Evolutionary conservation across 2,888 invertebrate species (phyloP), one percentile per base, ranked within the genome.

Genomic region (Creontiades dilutus): DNA sequence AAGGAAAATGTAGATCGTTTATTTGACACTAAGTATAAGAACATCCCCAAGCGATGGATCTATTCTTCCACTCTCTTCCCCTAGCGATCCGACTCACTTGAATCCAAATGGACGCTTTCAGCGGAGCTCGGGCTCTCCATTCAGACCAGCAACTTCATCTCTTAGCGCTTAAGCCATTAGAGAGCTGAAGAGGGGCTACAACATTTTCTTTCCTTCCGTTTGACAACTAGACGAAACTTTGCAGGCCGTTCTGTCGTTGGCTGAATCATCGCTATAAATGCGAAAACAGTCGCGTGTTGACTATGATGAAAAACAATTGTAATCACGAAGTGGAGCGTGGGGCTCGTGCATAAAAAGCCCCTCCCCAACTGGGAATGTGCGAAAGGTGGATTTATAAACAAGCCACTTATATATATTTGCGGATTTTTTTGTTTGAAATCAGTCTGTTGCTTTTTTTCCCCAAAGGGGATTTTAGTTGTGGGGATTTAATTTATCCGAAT

Each of bases 81-180:
- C 52, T 0, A 9, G 27, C 82, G 48, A 82, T n/a, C 82, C 47
- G 19, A 14, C 52, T 52, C 82, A n/a, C 28, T 61, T 85, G 61
- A 61, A 61, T 85, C 85, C 85, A 85, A 85, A 85, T 85, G 85
- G 85, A 61, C 85, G 55, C 57, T 85, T 85, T 85, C 85, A 85
- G 12, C 27, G 46, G 61, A 61, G 46, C 61, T 61, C 19, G 19
- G 16, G 47, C 85, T 28, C 86, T 52, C 47, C 78, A 78, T 78
- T 78, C 78, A 37, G 78, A 46, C 47, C 46, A 23, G 68, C 78
- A 78, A 78, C 78, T 78, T 78, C 78, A 78, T 47, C 78, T 78
- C 78, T 78, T 78, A 47, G 47, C 78, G 55, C 82, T 23, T 23
- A 52, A 52, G 27, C 82, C 82, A 52, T 82, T 52, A 52, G 3